These are phyloP conservation scores for Lycaena phlaeas DNA, from an alignment of 2,888 invertebrate species.

Conservation along the genomic window DNA sequence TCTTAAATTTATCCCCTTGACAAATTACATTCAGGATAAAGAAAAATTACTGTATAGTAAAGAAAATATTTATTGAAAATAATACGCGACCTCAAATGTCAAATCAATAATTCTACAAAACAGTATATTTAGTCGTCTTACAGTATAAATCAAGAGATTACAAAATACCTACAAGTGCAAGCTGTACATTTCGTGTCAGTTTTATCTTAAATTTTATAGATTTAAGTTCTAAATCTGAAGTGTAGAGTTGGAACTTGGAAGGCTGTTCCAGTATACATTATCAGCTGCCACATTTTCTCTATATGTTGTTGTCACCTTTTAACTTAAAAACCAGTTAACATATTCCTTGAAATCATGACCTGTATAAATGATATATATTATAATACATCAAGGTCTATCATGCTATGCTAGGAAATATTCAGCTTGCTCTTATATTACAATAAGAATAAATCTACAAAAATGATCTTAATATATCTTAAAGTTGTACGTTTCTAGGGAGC, in stretches of 20 bases:
- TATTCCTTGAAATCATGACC: too few species aligned
- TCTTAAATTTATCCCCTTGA: slow-evolving; percentile 1
- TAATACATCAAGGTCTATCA: too few species aligned
- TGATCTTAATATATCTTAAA: slow-evolving; percentile 64
- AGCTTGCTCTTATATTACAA: slow-evolving; percentile 13
- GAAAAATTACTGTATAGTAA: slow-evolving; percentile 42
- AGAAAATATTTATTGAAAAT: slow-evolving; percentile 65
- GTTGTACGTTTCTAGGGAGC: slow-evolving; percentile 68
- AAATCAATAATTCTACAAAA: slow-evolving; percentile 54
- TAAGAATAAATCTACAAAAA: slow-evolving; percentile 60
- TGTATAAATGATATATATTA: too few species aligned
- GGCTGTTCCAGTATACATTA: too few species aligned
- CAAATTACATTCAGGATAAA: slow-evolving; percentile 13
- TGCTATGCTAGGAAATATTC: slow-evolving; percentile 1
- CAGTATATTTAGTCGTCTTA: slow-evolving; percentile 44
- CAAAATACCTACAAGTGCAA: slow-evolving; percentile 48
- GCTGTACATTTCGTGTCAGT: not conserved
- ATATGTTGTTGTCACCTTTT: too few species aligned
- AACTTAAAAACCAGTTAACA: too few species aligned
- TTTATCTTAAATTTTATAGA: not conserved
- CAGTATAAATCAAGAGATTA: slow-evolving; percentile 62
- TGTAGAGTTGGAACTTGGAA: too few species aligned
- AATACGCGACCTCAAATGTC: slow-evolving; percentile 58
- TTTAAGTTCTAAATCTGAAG: too few species aligned
- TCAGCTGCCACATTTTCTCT: too few species aligned